Evolutionary conservation across 2,888 invertebrate species (phyloP), one percentile per base, ranked within the genome.

Genomic region (Horisme vitalbata): DNA sequence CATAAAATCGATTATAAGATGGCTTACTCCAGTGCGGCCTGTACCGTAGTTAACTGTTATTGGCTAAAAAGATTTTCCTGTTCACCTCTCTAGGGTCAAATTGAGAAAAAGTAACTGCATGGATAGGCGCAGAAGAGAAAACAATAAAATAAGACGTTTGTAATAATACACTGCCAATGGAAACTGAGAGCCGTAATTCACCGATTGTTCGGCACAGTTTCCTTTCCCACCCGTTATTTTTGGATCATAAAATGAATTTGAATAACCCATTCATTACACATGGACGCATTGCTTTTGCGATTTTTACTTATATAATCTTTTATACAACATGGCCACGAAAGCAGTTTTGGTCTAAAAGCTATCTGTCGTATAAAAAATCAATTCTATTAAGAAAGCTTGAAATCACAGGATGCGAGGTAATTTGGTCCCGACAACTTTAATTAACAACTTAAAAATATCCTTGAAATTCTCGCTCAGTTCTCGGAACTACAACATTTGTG

Each of bases 121-220:
- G 37, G 32, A 34, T 35, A 31, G 15, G 18, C 14, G 28, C 11
- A 33, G 38, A 37, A 39, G 41, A 45, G 18, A 46, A 69, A 61
- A 53, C 46, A 55, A 70, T 63, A 59, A 45, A 70, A 68, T 64
- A 55, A 61, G 59, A 68, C 63, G 48, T 62, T 23, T 52, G 51
- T 77, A 71, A 78, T 71, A 63, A 63, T 43, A 61, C 59, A 54
- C 62, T 55, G 57, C 55, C 68, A 61, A 71, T 79, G 63, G 61
- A 70, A 76, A 74, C 61, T 59, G 67, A 74, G 71, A 78, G 68
- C 63, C 57, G 62, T 66, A 67, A 68, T 67, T 67, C 63, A 60
- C 57, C 69, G 61, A 80, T 79, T 81, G 79, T 82, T 75, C 59
- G 44, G 46, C 45, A 53, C 59, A 59, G 68, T 76, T 79, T 76